Conservation (phyloP, 1,140 invertebrate genomes). For the Diuraphis noxia region DNA sequence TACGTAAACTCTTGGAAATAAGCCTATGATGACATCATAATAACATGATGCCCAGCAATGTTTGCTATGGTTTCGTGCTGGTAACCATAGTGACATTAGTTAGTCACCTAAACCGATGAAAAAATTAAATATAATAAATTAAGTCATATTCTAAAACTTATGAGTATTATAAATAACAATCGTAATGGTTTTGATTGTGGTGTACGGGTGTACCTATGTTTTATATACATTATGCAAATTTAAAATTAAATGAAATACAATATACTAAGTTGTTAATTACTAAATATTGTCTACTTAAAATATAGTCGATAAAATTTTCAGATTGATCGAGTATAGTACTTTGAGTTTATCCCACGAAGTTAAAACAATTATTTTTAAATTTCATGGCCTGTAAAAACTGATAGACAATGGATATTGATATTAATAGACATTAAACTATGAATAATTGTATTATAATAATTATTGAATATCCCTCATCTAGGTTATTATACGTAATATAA, state of each 20-base stretch:
- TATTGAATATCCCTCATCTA: background rate
- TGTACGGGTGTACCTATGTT: too few species aligned
- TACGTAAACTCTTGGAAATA: constrained; percentile 11
- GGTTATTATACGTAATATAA: background rate
- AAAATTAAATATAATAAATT: background rate
- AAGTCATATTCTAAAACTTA: background rate
- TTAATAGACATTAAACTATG: background rate
- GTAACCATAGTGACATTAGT: background rate
- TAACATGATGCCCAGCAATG: background rate
- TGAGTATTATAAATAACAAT: background rate
- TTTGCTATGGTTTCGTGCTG: background rate
- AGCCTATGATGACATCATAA: background rate
- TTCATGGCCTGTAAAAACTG: background rate
- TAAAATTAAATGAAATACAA: background rate
- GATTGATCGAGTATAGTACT: background rate
- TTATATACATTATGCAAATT: background rate
- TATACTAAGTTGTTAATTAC: background rate
- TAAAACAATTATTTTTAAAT: background rate
- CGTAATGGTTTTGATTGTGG: background rate
- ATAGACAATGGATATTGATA: background rate
- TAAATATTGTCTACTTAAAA: background rate
- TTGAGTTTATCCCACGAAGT: background rate
- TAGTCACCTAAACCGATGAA: background rate
- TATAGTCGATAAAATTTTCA: background rate
- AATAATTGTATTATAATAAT: background rate